These are phyloP conservation scores for Carposina sasakii DNA, from an alignment of 1,140 invertebrate species.

Conservation along the genomic window DNA sequence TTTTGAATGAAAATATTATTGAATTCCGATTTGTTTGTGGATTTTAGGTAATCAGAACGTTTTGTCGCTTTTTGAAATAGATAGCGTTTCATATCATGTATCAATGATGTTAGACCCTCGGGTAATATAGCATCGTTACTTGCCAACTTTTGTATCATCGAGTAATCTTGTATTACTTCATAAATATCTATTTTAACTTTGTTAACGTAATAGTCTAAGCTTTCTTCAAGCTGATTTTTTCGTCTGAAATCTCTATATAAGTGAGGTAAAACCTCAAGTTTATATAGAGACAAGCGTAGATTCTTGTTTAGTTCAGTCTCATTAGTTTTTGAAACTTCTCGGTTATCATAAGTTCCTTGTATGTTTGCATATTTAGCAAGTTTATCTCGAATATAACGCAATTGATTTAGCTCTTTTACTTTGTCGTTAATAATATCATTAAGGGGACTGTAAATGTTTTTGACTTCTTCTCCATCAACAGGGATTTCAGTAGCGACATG, in stretches of 20 bases:
- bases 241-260: slow-evolving; percentile 13
- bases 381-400: slow-evolving; percentile 25
- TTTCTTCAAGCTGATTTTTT: not conserved
- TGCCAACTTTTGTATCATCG: slow-evolving; percentile 23
- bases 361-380: slow-evolving; percentile 18
- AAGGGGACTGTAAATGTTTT: slow-evolving; percentile 25
- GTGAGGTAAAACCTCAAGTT: slow-evolving; percentile 21
- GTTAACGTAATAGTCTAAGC: slow-evolving; percentile 22
- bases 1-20: not conserved
- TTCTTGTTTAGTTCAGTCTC: slow-evolving; percentile 1
- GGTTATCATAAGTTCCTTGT: slow-evolving; percentile 14
- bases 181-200: slow-evolving; percentile 44
- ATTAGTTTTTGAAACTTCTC: slow-evolving; percentile 7
- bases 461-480: slow-evolving; percentile 25
- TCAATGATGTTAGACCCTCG: slow-evolving; percentile 26
- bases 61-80: slow-evolving; percentile 6
- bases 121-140: slow-evolving; percentile 8
- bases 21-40: not conserved
- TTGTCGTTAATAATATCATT: slow-evolving; percentile 27
- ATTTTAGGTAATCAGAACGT: not conserved
- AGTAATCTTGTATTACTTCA: slow-evolving; percentile 33
- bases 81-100: slow-evolving; percentile 35
- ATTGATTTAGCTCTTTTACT: slow-evolving; percentile 28
- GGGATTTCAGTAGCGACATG: too few relatives aligned
- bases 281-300: slow-evolving; percentile 23